Evolutionary conservation across 2,113 vertebrate species (phyloP), one percentile per base, ranked within the genome.

Genomic region (Plotosus lineatus): DNA sequence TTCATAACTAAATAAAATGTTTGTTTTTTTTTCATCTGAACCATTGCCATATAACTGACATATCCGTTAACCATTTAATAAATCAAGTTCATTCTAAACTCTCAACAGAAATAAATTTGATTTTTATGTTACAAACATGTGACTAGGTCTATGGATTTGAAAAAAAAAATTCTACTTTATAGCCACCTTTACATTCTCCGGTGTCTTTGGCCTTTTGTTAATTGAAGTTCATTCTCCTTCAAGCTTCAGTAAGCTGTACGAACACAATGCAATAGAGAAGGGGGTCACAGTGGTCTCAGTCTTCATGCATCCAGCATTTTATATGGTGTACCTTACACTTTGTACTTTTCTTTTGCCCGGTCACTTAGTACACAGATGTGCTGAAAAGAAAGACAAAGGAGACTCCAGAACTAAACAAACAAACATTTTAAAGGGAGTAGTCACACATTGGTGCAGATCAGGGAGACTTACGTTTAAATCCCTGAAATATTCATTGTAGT

Each of bases 401-500:
- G 3, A 28, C 23, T 7, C 6, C 21, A 53, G 17, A 19, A 69
- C 44, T 50, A 14, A 50, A 81, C 51, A 19, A 69, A 51, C 46
- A 14, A 50, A 81, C 51, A n/a, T 31, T 23, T 7, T 8, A 28
- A 3, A 53, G 63, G 40, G 12, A 48, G 48, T 4, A 48, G 53
- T 15, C 14, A 72, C 1, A 7, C 28, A 44, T 28, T 72, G 46
- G 9, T 26, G 46, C 4, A 31, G 33, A 38, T 23, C 78, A 4
- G 28, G 51, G 17, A 76, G 53, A 92, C 93, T 94, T 86, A 94
- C 94, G 84, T 92, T 95, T 78, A 95, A 90, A 87, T 95, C 94
- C 88, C 94, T 90, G 90, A 95, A 95, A 89, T 95, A 93, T 80
- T 95, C 94, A 1, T 95, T 95, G 89, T 95, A 94, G 86, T 95